Base-by-base conservation (phyloP, 2,888 invertebrate species). In the Neoascia interrupta region DNA sequence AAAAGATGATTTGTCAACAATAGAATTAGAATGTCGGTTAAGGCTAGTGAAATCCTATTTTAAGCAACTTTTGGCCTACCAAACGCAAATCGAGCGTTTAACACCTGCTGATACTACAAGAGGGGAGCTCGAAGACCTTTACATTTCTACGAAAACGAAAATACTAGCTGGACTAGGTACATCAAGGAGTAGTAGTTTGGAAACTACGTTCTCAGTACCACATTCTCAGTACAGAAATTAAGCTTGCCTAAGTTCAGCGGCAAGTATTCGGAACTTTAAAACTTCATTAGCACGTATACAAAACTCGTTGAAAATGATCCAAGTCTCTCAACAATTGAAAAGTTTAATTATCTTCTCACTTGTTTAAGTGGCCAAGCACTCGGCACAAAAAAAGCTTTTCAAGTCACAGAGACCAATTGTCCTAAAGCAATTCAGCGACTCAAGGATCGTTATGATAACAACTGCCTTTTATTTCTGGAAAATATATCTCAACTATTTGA, bases 201-300 rank as follows among this genome's bases (percentile, higher is more conserved):
- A 56, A 6, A 43, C 41, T 10, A 56, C 56, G 0, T 16, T 56
- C 5, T 56, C 56, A 5, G 11, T 58, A 45, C 34, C 43, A 19
- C 58, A 58, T 10, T n/a, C 15, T 5, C 16, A 26, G 5, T 61
- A 21, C 69, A 60, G 5, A 39, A 13, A 6, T 16, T 75, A 3
- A 51, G 60, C 43, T n/a, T 61, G 3, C 68, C 60, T 5, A 51
- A 16, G 0, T 75, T 69, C 10, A 31, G 21, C 5, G 74, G 66
- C 2, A 74, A 68, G 18, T 63, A 75, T 31, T 16, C 54, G 6
- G 74, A 76, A 2, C 60, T 58, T n/a, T 61, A 51, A 15, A 66
- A 68, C 31, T 73, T 68, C 6, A 73, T 73, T 10, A 21, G 28
- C 5, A 61, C 36, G 5, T 79, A 51, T 18, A 47, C 43, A 6